These are phyloP conservation scores for Micoletzkya japonica DNA, from an alignment of 2,888 invertebrate genomes.

Conservation along the genomic window DNA sequence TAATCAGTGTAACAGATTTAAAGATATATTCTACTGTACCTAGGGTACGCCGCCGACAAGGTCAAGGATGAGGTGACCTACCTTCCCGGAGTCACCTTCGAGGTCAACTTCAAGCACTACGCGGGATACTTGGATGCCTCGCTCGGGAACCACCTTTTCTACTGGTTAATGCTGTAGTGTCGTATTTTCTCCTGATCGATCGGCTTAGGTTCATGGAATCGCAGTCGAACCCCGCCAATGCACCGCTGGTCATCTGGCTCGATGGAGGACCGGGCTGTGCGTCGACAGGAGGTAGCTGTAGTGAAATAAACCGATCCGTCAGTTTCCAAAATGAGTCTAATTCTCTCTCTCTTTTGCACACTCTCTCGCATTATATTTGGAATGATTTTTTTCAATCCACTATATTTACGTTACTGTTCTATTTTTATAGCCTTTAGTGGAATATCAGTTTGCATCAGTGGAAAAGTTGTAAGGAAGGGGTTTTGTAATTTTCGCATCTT, in stretches of 20 bases:
- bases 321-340: too few relatives aligned
- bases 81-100: slow-evolving; percentile 43
- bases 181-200: neutral
- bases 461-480: too few relatives aligned
- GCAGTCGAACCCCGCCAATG: slow-evolving; percentile 58
- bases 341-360: too few relatives aligned
- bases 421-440: too few relatives aligned
- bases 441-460: too few relatives aligned
- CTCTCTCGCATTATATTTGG: too few relatives aligned
- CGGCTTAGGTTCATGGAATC: slow-evolving; percentile 65
- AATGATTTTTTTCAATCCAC: neutral
- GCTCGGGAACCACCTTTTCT: slow-evolving; percentile 23
- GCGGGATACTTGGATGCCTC: slow-evolving; percentile 46
- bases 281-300: slow-evolving; percentile 55
- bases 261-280: slow-evolving; percentile 68
- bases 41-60: neutral
- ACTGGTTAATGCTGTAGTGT: slow-evolving; percentile 16
- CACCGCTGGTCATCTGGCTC: slow-evolving; percentile 65
- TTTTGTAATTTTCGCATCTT: too few relatives aligned
- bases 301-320: too few relatives aligned
- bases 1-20: too few relatives aligned
- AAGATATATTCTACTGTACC: too few relatives aligned
- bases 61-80: slow-evolving; percentile 20
- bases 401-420: neutral
- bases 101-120: slow-evolving; percentile 46